Evolutionary conservation across 2,113 vertebrate species (phyloP).

Genomic region (Coregonus clupeaformis): DNA sequence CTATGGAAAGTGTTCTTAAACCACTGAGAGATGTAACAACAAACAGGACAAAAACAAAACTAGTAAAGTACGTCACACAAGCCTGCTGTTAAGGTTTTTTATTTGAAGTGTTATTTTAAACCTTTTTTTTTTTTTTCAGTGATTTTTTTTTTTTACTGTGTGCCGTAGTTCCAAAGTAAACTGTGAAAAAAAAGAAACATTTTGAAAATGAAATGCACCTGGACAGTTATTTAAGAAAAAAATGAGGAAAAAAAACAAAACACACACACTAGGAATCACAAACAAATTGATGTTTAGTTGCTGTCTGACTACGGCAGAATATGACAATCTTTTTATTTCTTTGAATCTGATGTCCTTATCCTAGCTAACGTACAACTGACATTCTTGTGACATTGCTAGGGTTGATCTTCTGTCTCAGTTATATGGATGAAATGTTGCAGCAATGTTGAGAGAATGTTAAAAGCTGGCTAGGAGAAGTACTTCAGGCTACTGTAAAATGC

Average conservation of each 20-base stretch:
- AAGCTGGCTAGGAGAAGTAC: slow-evolving; percentile 59
- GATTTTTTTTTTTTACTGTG: slow-evolving; percentile 60
- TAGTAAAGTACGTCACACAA: slow-evolving; percentile 58
- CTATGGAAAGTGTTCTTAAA: slow-evolving; percentile 86
- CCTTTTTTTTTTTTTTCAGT: slow-evolving; percentile 52
- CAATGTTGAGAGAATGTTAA: slow-evolving; percentile 50
- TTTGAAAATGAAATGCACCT: slow-evolving; percentile 72
- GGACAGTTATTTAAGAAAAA: slow-evolving; percentile 65
- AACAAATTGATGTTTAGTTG: slow-evolving; percentile 81
- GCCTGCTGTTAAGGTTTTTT: slow-evolving; percentile 64
- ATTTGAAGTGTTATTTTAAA: slow-evolving; percentile 50
- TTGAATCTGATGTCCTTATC: slow-evolving; percentile 85
- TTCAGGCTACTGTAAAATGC: slow-evolving; percentile 92
- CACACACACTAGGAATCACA: slow-evolving; percentile 15
- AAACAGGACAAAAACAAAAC: slow-evolving; percentile 69
- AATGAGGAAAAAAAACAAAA: background rate
- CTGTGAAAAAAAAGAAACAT: slow-evolving; percentile 82
- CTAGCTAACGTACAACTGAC: slow-evolving; percentile 58
- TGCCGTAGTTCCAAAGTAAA: slow-evolving; percentile 82
- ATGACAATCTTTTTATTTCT: slow-evolving; percentile 98
- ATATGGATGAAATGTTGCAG: slow-evolving; percentile 16
- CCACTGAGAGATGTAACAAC: slow-evolving; percentile 79
- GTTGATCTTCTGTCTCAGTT: slow-evolving; percentile 6
- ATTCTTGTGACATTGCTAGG: slow-evolving; percentile 41
- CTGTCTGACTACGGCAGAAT: slow-evolving; percentile 90